These are phyloP conservation scores for Sprattus sprattus DNA, from an alignment of 2,113 vertebrate genomes.

Conservation along the genomic window DNA sequence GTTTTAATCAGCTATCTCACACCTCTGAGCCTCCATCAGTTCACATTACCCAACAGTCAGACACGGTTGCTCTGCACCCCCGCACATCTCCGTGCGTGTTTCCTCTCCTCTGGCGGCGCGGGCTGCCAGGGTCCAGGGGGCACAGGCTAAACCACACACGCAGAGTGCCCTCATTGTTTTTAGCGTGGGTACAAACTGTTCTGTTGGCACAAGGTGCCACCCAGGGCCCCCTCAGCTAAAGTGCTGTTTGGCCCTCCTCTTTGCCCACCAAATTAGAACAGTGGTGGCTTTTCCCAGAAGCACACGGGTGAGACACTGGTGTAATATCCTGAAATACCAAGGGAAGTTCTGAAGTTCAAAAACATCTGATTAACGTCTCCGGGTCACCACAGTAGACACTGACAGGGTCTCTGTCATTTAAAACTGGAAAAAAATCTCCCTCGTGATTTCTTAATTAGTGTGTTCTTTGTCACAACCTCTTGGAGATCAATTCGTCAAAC, in stretches of 20 bases:
- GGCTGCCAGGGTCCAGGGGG: not conserved
- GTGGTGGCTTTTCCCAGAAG: not conserved
- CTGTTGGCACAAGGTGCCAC: not conserved
- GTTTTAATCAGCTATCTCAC: not conserved
- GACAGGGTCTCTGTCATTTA: not conserved
- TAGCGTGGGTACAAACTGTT: not conserved
- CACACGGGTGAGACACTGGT: not conserved
- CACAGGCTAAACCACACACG: not conserved
- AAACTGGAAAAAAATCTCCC: not conserved
- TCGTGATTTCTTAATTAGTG: conserved; percentile 9
- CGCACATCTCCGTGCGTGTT: conserved; percentile 25
- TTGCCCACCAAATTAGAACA: not conserved
- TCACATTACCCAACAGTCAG: not conserved
- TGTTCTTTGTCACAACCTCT: not conserved
- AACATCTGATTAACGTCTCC: not conserved
- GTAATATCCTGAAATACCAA: not conserved
- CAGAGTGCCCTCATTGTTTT: not conserved
- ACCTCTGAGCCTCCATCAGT: not conserved
- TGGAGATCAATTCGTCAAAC: conserved; percentile 9
- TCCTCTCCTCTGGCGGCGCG: not conserved
- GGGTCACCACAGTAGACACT: not conserved
- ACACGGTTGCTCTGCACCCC: not conserved
- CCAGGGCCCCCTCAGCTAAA: not conserved
- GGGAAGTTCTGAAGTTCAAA: not conserved
- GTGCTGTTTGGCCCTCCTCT: not conserved